Conservation (phyloP, 2,797 vertebrate genomes). For the Clamator glandarius region DNA sequence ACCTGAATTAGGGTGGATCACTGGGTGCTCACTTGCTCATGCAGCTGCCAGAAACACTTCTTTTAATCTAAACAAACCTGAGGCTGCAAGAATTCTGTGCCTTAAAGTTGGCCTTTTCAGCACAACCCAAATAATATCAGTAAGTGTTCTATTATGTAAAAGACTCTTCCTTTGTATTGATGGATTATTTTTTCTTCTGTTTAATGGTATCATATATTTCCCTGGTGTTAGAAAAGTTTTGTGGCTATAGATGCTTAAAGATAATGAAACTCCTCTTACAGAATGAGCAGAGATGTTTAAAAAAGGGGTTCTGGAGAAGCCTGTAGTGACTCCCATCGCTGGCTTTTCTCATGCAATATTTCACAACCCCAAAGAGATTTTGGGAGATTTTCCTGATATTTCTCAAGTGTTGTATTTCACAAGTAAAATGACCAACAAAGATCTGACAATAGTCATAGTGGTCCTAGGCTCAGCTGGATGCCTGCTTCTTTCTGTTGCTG, state of each 20-base stretch:
- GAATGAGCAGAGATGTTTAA: background rate
- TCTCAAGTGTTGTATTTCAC: background rate
- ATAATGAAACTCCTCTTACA: background rate
- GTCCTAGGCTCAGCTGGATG: background rate
- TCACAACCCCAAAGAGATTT: background rate
- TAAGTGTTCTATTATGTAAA: slow-evolving; percentile 47
- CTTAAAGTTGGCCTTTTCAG: slow-evolving; percentile 52
- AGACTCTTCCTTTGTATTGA: slow-evolving; percentile 19
- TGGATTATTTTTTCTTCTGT: background rate
- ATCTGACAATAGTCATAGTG: background rate
- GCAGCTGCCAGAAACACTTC: background rate
- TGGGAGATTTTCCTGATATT: background rate
- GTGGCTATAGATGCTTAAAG: background rate
- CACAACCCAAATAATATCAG: slow-evolving; percentile 47
- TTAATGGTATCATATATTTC: background rate
- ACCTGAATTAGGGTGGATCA: slow-evolving; percentile 11
- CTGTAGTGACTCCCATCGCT: background rate
- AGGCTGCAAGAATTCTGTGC: slow-evolving; percentile 47
- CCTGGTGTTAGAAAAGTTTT: background rate
- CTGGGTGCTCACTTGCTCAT: background rate
- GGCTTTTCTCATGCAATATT: background rate
- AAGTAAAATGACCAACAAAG: background rate
- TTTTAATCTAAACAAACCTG: slow-evolving; percentile 56
- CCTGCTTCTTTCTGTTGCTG: background rate
- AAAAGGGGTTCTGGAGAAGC: background rate